phyloP scores from a whole-genome alignment of 2,888 invertebrate species.

The Lydus trimaculatus region DNA sequence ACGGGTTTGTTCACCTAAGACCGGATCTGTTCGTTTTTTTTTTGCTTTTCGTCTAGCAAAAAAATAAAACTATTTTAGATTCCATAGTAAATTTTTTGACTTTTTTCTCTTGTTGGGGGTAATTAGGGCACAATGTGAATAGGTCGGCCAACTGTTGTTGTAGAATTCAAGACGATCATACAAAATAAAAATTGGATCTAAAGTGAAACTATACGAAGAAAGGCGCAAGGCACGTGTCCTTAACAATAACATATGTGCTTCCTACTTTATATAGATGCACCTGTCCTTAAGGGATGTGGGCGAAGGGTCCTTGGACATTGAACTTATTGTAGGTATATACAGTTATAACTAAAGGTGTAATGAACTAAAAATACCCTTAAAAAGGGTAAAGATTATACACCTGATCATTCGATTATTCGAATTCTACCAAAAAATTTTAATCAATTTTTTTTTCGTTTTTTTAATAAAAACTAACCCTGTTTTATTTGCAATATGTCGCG shows the following conservation, averaged over 20 bases:
- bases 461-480: constrained; percentile 23
- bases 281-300: constrained; percentile 44
- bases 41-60: no score
- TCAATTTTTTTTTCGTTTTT: background rate
- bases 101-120: background rate
- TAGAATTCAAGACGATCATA: background rate
- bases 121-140: background rate
- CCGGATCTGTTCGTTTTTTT: no score
- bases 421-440: background rate
- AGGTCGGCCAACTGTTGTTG: constrained; percentile 18
- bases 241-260: constrained; percentile 24
- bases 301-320: constrained; percentile 43
- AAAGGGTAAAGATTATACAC: constrained; percentile 20
- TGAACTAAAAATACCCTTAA: constrained; percentile 34
- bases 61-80: no score
- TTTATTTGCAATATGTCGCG: constrained; percentile 35
- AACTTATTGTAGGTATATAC: constrained; percentile 44
- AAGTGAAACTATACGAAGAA: background rate
- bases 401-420: constrained; percentile 7
- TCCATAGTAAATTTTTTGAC: background rate
- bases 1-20: no score
- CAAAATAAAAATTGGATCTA: constrained; percentile 6
- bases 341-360: constrained; percentile 44
- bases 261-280: constrained; percentile 30
- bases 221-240: constrained; percentile 21